Base-by-base conservation (phyloP, 2,797 vertebrate genomes). In the Chloroceryle inda region DNA sequence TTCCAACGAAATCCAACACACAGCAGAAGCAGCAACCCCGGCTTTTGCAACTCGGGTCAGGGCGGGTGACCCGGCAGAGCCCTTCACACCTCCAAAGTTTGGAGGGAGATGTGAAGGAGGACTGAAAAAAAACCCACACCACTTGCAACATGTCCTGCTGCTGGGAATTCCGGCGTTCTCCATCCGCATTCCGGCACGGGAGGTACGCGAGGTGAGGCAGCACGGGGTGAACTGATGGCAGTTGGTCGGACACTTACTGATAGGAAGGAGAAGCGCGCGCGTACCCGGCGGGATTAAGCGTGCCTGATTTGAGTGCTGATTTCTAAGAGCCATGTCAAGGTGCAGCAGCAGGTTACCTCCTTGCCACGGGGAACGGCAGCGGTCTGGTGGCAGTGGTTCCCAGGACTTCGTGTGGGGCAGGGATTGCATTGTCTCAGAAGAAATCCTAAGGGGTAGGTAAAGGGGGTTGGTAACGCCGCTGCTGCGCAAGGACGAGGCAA, bases 291-390 rank as follows among this genome's bases (percentile, higher is more conserved):
- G 89, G 85, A 13, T 33, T 26, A 5, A 61, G 58, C 93, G 58
- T 9, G 49, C 80, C 87, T 26, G 63, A 5, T 37, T 44, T 61
- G 83, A 69, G 89, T 29, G 79, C 85, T 78, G 91, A 44, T 26
- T 23, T 19, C 71, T 73, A 53, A 68, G 33, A 68, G 85, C 81
- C 50, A 56, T 33, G 86, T 35, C 64, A 71, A 64, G 82, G 74
- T 55, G 74, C 82, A 94, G 89, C 92, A 94, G 47, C 42, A 91
- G 94, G 74, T 87, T 67, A 50, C 81, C 94, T 92, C 66, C 92
- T 64, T 27, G 64, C 77, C 92, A 91, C 4, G 18, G 92, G 92
- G 52, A 81, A 66, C 47, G 56, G 15, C 87, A 94, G 94, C 80
- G 55, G 92, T 22, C 83, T 75, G 91, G 83, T 85, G 93, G 86